A percentile compares a stretch with the other conserved stretches of the same genome.
phyloP scores from a whole-genome alignment of 2,113 vertebrate species.

The Cygnus atratus region DNA sequence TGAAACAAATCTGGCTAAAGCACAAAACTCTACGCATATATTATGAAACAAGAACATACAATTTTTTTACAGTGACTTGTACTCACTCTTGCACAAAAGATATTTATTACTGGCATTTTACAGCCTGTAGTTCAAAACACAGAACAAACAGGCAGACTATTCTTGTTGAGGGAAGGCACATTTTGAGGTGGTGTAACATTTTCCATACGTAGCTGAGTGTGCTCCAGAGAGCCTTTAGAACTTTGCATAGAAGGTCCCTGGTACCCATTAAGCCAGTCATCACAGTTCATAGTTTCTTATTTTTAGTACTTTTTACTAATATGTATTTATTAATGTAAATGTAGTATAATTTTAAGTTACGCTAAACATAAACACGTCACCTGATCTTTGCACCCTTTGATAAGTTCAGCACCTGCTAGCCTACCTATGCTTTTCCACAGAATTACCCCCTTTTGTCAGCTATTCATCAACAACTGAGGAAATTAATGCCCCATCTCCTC shows the following conservation, averaged over 20 bases:
- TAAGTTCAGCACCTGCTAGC: not conserved
- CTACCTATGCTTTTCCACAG: not conserved
- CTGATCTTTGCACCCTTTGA: not conserved
- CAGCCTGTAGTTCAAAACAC: not conserved
- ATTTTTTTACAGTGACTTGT: accelerated
- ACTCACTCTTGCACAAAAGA: not conserved
- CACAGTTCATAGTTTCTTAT: not conserved
- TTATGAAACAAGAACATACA: not conserved
- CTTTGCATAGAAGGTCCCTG: not conserved
- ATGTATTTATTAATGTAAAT: not conserved
- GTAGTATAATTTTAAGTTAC: not conserved
- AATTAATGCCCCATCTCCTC: not conserved
- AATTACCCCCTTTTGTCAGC: not conserved
- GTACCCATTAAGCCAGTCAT: not conserved
- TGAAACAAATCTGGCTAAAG: not conserved
- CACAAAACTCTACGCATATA: not conserved
- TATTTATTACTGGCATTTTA: not conserved
- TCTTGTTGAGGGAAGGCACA: not conserved
- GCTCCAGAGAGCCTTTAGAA: not conserved
- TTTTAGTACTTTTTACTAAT: not conserved
- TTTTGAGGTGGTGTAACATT: not conserved
- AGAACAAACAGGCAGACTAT: not conserved
- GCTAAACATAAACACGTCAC: not conserved
- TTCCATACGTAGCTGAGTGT: accelerated
- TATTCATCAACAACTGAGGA: not conserved